Evolutionary conservation across 2,888 invertebrate species (phyloP), one percentile per base, ranked within the genome.

Genomic region (Eudasyphora cyanicolor): DNA sequence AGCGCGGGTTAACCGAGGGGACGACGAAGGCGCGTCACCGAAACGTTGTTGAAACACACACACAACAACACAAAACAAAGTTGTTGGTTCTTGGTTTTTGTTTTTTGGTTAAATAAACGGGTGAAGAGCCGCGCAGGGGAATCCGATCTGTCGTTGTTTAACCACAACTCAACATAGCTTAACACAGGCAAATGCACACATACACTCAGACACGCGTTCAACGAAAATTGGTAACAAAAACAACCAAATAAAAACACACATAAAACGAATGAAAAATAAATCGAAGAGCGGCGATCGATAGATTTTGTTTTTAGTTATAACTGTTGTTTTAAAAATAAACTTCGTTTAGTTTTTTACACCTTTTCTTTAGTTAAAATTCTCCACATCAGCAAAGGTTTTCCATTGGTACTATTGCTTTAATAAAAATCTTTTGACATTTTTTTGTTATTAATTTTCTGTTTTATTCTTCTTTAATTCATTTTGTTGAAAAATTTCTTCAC

Each of bases 211-310:
- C 54, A 54, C 14, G 14, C 12, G n/a, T 21, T 1, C 60, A 27
- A n/a, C 60, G 32, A 60, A 60, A 27, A 60, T 60, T 60, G 60
- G 60, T 60, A 60, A 60, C 60, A 60, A 60, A 60, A 60, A 29
- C n/a, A 29, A 60, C n/a, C 45, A 12, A 45, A 45, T n/a, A n/a
- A n/a, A n/a, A n/a, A n/a, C n/a, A 45, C 49, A 49, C 49, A 57
- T 27, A 24, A 27, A 57, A 27, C 57, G 57, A 57, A 57, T n/a
- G n/a, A n/a, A n/a, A n/a, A n/a, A 57, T 27, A 24, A 27, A 57
- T 19, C 57, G 57, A 57, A 57, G 2, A 21, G 24, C 24, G 27
- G 24, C 24, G 27, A 29, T 60, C 29, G 60, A 60, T 60, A 14
- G 60, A n/a, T 60, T 29, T 60, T 49, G n/a, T 29, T 60, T 60